A percentile compares a stretch with the other conserved stretches of the same genome.
Conservation (phyloP, 92 coral and sea anemone genomes). For the Zoanthus sociatus region DNA sequence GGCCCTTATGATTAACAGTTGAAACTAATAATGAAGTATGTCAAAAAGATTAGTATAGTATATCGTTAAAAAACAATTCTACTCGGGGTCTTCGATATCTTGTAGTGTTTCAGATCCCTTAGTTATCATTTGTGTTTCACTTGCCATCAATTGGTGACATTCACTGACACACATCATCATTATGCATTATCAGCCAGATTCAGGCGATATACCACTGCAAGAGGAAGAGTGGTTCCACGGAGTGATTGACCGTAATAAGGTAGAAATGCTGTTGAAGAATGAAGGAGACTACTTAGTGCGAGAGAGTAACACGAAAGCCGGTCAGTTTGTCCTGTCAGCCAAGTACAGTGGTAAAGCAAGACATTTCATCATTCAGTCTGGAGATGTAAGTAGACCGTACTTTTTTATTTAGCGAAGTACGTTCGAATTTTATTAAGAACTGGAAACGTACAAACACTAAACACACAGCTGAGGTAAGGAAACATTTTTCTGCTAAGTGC, state of each 20-base stretch:
- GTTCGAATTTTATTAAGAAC: too few species aligned
- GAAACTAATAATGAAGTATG: too few species aligned
- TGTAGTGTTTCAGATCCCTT: too few species aligned
- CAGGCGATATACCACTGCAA: conserved; percentile 77
- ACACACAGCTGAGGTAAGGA: too few species aligned
- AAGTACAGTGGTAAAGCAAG: conserved; percentile 54
- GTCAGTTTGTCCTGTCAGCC: conserved; percentile 92
- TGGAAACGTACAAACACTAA: too few species aligned
- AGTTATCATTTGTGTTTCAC: too few species aligned
- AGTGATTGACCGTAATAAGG: conserved; percentile 79
- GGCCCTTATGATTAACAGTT: too few species aligned
- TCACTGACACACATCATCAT: background rate
- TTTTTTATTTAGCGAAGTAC: too few species aligned
- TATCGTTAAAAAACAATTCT: too few species aligned
- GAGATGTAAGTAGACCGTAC: conserved; percentile 67
- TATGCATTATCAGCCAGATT: conserved; percentile 65
- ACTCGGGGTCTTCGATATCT: too few species aligned
- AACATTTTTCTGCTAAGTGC: too few species aligned
- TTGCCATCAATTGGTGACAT: background rate
- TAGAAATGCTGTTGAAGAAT: conserved; percentile 62
- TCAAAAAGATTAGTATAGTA: too few species aligned
- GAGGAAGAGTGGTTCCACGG: conserved; percentile 99
- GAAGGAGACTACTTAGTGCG: conserved; percentile 97
- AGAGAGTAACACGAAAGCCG: conserved; percentile 87
- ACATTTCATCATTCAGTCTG: conserved; percentile 92